Evolutionary conservation across 2,797 vertebrate genomes (phyloP).

Genomic region (Tokudaia tokunoshimensis): DNA sequence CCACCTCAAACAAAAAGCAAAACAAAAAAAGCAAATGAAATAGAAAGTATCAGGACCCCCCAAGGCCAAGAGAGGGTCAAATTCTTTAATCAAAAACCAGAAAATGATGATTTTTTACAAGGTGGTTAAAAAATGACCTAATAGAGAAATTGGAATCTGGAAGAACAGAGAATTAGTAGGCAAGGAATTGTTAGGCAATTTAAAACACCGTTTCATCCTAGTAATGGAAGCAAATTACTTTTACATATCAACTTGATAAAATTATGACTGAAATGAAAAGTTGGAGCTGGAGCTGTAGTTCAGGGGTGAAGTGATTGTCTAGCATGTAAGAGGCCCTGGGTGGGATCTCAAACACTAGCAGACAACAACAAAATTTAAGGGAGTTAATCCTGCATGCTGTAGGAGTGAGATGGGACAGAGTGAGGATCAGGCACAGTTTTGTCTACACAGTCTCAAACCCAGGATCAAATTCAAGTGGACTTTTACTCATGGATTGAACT

Average conservation of each 20-base stretch:
- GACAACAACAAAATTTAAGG: neutral
- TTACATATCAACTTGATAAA: neutral
- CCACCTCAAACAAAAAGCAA: neutral
- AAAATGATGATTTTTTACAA: neutral
- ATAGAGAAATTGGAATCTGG: neutral
- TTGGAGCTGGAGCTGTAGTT: neutral
- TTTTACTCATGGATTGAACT: neutral
- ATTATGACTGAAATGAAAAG: neutral
- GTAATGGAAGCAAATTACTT: neutral
- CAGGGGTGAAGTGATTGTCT: neutral
- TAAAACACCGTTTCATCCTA: neutral
- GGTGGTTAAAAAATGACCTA: neutral
- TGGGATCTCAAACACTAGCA: neutral
- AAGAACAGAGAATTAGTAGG: neutral
- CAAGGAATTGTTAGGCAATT: neutral
- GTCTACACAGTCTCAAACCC: neutral
- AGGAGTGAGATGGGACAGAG: neutral
- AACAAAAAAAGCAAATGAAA: neutral
- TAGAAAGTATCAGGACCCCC: neutral
- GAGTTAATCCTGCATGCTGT: neutral
- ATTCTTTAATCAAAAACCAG: neutral
- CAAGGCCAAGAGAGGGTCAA: neutral
- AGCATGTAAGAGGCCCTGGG: neutral
- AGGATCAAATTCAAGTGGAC: neutral
- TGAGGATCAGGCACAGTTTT: neutral